A percentile compares a stretch with the other conserved stretches of the same genome.
These are phyloP conservation scores for Dynastes tityus DNA, from an alignment of 2,888 invertebrate species.

Conservation along the genomic window DNA sequence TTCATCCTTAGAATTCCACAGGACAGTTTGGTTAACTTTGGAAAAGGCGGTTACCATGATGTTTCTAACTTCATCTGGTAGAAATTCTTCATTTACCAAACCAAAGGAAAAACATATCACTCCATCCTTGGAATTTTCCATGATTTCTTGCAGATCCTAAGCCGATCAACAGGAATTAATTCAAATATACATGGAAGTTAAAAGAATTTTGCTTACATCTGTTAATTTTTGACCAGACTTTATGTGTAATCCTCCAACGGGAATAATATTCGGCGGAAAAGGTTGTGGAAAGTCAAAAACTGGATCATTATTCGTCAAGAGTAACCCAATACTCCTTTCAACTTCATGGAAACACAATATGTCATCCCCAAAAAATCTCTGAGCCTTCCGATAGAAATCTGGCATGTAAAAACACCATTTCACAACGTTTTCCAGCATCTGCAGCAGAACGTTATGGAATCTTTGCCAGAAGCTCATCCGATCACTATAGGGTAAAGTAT, in stretches of 20 bases:
- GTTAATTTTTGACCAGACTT: slow-evolving; percentile 60
- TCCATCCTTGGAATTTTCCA: slow-evolving; percentile 62
- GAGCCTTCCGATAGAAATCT: slow-evolving; percentile 54
- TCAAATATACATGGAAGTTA: background rate
- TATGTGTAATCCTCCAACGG: slow-evolving; percentile 66
- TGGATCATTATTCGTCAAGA: slow-evolving; percentile 63
- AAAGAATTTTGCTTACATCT: slow-evolving; percentile 56
- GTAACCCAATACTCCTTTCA: slow-evolving; percentile 60
- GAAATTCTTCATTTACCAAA: slow-evolving; percentile 59
- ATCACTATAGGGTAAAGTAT: slow-evolving; percentile 54
- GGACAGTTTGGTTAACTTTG: slow-evolving; percentile 63
- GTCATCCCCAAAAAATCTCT: slow-evolving; percentile 58
- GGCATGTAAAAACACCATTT: slow-evolving; percentile 52
- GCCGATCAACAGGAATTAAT: background rate
- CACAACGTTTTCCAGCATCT: slow-evolving; percentile 45
- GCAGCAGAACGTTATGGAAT: slow-evolving; percentile 55
- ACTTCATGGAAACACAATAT: slow-evolving; percentile 58
- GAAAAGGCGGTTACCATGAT: slow-evolving; percentile 63
- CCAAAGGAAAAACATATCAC: slow-evolving; percentile 67
- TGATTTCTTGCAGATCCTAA: slow-evolving; percentile 55
- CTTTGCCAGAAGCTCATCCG: slow-evolving; percentile 59
- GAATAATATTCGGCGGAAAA: slow-evolving; percentile 66
- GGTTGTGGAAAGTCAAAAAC: slow-evolving; percentile 62
- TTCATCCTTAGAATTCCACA: slow-evolving; percentile 66
- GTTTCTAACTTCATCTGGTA: slow-evolving; percentile 58